Base-by-base conservation (phyloP, 2,888 invertebrate species). In the Tenthredo distinguenda region DNA sequence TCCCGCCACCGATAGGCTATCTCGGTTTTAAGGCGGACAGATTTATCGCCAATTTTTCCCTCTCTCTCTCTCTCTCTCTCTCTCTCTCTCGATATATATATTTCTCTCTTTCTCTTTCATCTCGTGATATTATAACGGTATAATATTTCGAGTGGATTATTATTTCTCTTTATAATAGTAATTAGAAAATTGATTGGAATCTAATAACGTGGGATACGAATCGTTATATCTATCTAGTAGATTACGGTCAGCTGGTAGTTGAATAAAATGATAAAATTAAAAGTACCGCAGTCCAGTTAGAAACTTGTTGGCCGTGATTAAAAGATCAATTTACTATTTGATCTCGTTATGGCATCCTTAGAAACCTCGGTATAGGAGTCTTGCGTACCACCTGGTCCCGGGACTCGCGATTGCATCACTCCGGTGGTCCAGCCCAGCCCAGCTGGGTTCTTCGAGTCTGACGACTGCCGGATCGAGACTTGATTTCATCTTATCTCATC, bases 271-370 rank as follows among this genome's bases (percentile, higher is more conserved):
- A 62, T 58, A 58, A 81, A 62, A 81, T 40, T 62, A 21, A 81
- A 81, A 62, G 37, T 40, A 37, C 7, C 40, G 15, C 31, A 31
- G 83, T 83, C 65, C 83, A 47, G 83, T 71, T 65, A 68, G 83
- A 68, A 83, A 83, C 68, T 71, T 62, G 83, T 47, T 68, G 83
- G 83, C 83, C 83, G 83, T 83, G 83, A 83, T 83, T 83, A 71
- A 83, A 68, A 68, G 43, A 83, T 83, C 83, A 58, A 83, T 83
- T 83, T 83, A 83, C 83, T 62, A 83, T 83, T 83, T 83, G 83
- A 83, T 83, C 68, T 71, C 68, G 83, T 83, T 68, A 83, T 68
- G 83, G 83, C 68, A 83, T 83, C 83, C 68, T 77, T 50, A 34
- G 26, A 43, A n/a, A 34, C 26, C 26, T 77, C 77, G 47, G 50